Evolutionary conservation across 2,888 invertebrate genomes (phyloP).

Genomic region (Xanthorhoe designata): DNA sequence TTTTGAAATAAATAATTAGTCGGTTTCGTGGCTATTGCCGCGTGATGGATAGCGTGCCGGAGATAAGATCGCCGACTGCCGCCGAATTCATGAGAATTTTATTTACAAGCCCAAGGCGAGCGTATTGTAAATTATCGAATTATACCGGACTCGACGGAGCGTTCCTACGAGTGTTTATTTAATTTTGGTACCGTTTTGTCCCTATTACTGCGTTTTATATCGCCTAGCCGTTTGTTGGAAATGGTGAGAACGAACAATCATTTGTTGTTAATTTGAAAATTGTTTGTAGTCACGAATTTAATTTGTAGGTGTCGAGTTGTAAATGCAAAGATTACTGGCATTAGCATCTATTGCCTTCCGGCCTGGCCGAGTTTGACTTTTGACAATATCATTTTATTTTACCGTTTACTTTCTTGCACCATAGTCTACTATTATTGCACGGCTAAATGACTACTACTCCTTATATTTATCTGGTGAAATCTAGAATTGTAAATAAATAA

Average conservation of each 20-base stretch:
- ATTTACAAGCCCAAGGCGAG: constrained; percentile 71
- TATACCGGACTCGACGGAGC: constrained; percentile 68
- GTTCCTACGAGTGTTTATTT: constrained; percentile 79
- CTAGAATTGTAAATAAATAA: too few relatives aligned
- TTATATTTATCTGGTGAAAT: not conserved
- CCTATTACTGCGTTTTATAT: constrained; percentile 67
- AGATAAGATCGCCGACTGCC: constrained; percentile 73
- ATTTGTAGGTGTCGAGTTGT: constrained; percentile 66
- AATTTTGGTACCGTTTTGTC: constrained; percentile 76
- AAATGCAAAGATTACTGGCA: constrained; percentile 52
- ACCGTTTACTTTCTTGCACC: not conserved
- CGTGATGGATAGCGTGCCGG: constrained; percentile 78
- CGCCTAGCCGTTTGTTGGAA: constrained; percentile 65
- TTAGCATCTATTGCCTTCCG: constrained; percentile 22
- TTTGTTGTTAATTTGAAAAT: constrained; percentile 64
- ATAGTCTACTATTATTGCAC: not conserved
- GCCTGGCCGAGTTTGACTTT: constrained; percentile 23
- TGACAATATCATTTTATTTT: constrained; percentile 14
- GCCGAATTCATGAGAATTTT: constrained; percentile 79
- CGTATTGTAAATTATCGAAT: constrained; percentile 79
- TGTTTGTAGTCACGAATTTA: constrained; percentile 69
- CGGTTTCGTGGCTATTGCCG: constrained; percentile 70
- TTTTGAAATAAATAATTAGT: constrained; percentile 70
- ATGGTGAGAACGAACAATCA: constrained; percentile 66
- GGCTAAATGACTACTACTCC: not conserved